Evolutionary conservation across 2,888 invertebrate species (phyloP).

Genomic region (Drosophila kuntzei): DNA sequence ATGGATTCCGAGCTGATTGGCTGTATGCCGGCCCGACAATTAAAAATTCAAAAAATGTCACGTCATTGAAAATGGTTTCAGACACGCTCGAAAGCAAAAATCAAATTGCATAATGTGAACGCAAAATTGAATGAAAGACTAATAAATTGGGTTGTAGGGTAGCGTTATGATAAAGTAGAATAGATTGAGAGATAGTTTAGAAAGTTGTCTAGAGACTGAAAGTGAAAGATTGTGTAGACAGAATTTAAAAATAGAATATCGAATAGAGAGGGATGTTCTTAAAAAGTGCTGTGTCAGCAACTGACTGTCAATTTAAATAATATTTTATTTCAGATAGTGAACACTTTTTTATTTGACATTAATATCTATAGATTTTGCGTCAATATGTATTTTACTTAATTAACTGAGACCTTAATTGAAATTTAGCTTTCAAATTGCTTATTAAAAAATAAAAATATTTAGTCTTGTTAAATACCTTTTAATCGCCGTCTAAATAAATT

Average conservation of each 20-base stretch:
- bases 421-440: too few relatives aligned
- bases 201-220: slow-evolving; percentile 14
- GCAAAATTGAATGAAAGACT: neutral
- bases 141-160: neutral
- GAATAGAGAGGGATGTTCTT: too few relatives aligned
- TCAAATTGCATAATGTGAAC: slow-evolving; percentile 58
- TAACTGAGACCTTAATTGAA: too few relatives aligned
- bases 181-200: slow-evolving; percentile 2
- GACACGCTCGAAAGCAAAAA: slow-evolving; percentile 43
- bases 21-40: slow-evolving; percentile 11
- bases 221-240: slow-evolving; percentile 5
- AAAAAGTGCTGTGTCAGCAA: neutral
- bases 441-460: too few relatives aligned
- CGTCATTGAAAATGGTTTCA: slow-evolving; percentile 56
- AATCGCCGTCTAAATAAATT: neutral
- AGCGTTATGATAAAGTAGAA: slow-evolving; percentile 27
- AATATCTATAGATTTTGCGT: too few relatives aligned
- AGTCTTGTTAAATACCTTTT: too few relatives aligned
- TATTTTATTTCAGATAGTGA: neutral
- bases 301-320: neutral
- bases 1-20: neutral
- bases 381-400: too few relatives aligned
- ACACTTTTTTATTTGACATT: too few relatives aligned
- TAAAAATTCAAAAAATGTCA: slow-evolving; percentile 64
- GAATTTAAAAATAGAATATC: neutral